Conservation (phyloP, 2,797 vertebrate genomes). For the Poliocrania exsul region DNA sequence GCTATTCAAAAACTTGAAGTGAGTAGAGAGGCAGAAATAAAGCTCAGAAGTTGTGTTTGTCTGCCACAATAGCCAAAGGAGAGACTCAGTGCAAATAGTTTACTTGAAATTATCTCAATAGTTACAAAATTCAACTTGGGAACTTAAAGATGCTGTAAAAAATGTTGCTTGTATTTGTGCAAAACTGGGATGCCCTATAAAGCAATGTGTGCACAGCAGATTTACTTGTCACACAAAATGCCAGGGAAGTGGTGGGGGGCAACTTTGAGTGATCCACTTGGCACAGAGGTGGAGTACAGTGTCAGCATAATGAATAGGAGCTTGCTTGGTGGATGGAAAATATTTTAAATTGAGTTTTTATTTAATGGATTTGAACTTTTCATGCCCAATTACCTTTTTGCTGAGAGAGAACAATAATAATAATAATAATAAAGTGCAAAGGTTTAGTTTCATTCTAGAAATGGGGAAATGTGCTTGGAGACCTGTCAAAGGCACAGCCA, state of each 20-base stretch:
- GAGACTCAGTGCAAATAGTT: background rate
- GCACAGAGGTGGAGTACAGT: constrained; percentile 63
- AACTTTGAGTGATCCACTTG: constrained; percentile 64
- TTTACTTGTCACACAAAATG: constrained; percentile 65
- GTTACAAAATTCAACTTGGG: background rate
- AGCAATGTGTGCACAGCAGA: constrained; percentile 52
- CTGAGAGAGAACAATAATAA: constrained; percentile 68
- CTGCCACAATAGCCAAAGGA: background rate
- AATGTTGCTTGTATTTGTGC: background rate
- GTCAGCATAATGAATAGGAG: constrained; percentile 68
- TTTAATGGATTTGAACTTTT: constrained; percentile 74
- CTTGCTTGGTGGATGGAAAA: constrained; percentile 56
- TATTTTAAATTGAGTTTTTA: constrained; percentile 70
- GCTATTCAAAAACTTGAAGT: background rate
- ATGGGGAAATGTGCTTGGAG: constrained; percentile 40
- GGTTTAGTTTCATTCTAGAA: constrained; percentile 61
- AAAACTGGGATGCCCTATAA: constrained; percentile 25
- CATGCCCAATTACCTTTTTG: constrained; percentile 67
- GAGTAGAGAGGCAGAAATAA: background rate
- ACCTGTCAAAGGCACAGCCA: constrained; percentile 57
- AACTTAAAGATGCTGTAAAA: constrained; percentile 30
- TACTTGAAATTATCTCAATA: background rate
- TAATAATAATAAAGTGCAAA: constrained; percentile 72
- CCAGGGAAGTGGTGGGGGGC: constrained; percentile 65
- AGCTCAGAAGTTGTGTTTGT: background rate